Base-by-base conservation (phyloP, 2,888 invertebrate genomes). In the Agriotes lineatus region DNA sequence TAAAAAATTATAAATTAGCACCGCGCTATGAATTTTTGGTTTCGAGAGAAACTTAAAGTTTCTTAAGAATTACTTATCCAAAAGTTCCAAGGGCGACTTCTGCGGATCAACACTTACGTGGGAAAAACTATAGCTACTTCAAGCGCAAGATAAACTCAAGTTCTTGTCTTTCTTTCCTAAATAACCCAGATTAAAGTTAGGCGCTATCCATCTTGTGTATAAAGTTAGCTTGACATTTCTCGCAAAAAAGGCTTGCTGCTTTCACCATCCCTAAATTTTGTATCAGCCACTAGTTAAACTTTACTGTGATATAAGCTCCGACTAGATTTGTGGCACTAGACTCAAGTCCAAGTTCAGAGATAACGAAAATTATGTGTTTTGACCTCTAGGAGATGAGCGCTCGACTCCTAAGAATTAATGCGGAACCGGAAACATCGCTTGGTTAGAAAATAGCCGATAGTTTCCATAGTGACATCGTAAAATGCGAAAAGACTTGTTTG, bases 141-240 rank as follows among this genome's bases (percentile, higher is more conserved):
- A 69, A 66, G 63, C 66, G 71, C 70, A 67, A 72, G 68, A 67
- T 68, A 63, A 70, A 65, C 71, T 66, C 67, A 67, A 69, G 61
- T 72, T 73, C 72, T 72, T 67, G 70, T 71, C 69, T 58, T 67
- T 64, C 67, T 70, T 69, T 67, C 60, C 68, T 69, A 72, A 74
- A 71, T 70, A 72, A 62, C 70, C 63, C 57, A 69, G 69, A 74
- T 74, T 72, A 70, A 69, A 72, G 71, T 74, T 70, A 67, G 61
- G 64, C 67, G 67, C 69, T 59, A 74, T 74, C 69, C 67, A 72
- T 74, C 74, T 74, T 74, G 66, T 64, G 39, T 70, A 71, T 69
- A 73, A 71, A 72, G 72, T 71, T 66, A 18, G 60, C 39, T 16
- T 60, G 65, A 66, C 60, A 60, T 59, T 59, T 66, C 50, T 60